Conservation (phyloP, 2,113 vertebrate genomes). For the Urocolius indicus region DNA sequence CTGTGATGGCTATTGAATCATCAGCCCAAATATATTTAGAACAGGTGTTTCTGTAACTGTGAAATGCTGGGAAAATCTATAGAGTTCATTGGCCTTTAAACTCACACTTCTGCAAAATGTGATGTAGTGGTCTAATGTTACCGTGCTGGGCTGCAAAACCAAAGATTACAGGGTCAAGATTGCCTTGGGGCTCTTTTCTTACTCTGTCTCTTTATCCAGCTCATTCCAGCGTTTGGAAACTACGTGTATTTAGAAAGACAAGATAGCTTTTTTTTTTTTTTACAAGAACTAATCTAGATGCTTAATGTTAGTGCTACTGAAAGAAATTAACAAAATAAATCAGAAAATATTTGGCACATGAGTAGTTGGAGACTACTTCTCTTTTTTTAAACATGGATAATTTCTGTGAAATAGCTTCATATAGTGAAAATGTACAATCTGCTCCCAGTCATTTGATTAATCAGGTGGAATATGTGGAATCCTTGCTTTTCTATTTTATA, state of each 20-base stretch:
- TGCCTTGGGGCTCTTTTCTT: neutral
- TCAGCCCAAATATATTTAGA: neutral
- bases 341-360: neutral
- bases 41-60: slow-evolving; percentile 5
- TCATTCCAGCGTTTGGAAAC: neutral
- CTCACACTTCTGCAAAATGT: neutral
- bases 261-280: neutral
- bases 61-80: neutral
- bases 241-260: neutral
- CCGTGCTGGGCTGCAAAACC: neutral
- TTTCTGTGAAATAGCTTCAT: neutral
- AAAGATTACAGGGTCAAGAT: slow-evolving; percentile 14
- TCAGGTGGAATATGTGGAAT: neutral
- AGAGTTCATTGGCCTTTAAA: slow-evolving; percentile 2
- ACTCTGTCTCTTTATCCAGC: neutral
- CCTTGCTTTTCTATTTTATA: neutral
- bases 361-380: neutral
- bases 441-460: neutral
- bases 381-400: neutral
- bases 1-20: neutral
- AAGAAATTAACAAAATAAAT: neutral
- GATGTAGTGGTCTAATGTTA: neutral
- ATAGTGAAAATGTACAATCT: neutral
- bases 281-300: neutral
- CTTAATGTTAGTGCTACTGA: neutral